These are phyloP conservation scores for Apostichopus japonicus DNA, from an alignment of 35 echinoderm and acorn worm species.

Conservation along the genomic window DNA sequence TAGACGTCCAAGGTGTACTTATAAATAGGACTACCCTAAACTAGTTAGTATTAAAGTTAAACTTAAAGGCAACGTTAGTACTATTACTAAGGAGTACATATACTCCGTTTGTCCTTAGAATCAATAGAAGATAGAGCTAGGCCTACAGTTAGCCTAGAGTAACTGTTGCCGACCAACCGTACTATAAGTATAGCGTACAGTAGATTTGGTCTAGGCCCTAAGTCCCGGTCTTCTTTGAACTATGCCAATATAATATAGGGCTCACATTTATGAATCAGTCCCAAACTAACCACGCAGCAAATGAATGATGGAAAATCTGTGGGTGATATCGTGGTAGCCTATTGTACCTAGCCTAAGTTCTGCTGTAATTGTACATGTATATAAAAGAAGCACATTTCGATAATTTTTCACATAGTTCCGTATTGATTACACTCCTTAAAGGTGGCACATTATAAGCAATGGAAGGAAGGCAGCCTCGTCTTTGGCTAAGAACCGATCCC, in stretches of 20 bases:
- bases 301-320: background rate
- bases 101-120: too few relatives aligned
- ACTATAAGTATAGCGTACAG: too few relatives aligned
- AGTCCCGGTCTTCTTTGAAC: too few relatives aligned
- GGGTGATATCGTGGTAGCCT: background rate
- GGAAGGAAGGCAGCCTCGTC: background rate
- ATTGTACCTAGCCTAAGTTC: background rate
- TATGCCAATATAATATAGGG: too few relatives aligned
- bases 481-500: conserved; percentile 83
- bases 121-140: too few relatives aligned
- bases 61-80: background rate
- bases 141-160: too few relatives aligned
- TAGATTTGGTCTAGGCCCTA: too few relatives aligned
- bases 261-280: too few relatives aligned
- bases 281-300: background rate
- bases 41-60: background rate
- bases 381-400: background rate
- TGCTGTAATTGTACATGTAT: background rate
- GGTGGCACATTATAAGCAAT: background rate
- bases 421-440: background rate
- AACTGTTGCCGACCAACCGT: too few relatives aligned
- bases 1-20: background rate
- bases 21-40: background rate
- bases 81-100: too few relatives aligned
- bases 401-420: too few relatives aligned